These are phyloP conservation scores for Eristalis pertinax DNA, from an alignment of 2,888 invertebrate genomes.

Conservation along the genomic window DNA sequence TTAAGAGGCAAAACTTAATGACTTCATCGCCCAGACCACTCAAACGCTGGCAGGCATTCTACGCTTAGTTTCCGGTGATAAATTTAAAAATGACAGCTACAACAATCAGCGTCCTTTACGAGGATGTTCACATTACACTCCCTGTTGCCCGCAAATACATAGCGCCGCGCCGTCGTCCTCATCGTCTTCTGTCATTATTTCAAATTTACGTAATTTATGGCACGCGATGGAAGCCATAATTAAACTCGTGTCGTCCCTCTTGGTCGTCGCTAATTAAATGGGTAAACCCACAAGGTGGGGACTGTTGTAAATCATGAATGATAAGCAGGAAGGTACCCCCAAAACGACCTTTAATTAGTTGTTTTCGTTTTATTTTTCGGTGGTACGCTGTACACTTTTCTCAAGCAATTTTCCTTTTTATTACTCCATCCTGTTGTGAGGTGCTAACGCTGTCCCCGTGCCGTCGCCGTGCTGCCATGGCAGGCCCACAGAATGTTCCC, in stretches of 20 bases:
- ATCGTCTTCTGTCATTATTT: conserved; percentile 43
- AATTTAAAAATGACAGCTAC: conserved; percentile 30
- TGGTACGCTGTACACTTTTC: background rate
- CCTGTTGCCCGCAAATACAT: background rate
- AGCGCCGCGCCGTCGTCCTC: background rate
- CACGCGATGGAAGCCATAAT: conserved; percentile 56
- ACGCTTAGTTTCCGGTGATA: background rate
- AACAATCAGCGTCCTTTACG: conserved; percentile 20
- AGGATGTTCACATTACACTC: conserved; percentile 17
- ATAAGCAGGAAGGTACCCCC: conserved; percentile 49
- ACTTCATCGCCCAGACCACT: background rate
- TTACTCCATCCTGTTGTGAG: background rate
- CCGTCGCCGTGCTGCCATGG: no score
- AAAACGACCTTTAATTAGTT: conserved; percentile 56
- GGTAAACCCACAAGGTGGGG: conserved; percentile 20
- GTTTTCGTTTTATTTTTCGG: conserved; percentile 10
- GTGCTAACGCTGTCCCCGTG: conserved; percentile 8
- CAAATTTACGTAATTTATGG: conserved; percentile 54
- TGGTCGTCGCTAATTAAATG: conserved; percentile 49
- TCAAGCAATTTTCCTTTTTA: conserved; percentile 9
- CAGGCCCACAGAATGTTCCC: background rate
- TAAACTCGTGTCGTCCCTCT: conserved; percentile 53
- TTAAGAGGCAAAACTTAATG: background rate
- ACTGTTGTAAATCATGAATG: conserved; percentile 50
- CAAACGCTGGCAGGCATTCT: background rate